A percentile compares a stretch with the other conserved stretches of the same genome.
phyloP scores from a whole-genome alignment of 2,797 vertebrate species.

The Cygnus olor region DNA sequence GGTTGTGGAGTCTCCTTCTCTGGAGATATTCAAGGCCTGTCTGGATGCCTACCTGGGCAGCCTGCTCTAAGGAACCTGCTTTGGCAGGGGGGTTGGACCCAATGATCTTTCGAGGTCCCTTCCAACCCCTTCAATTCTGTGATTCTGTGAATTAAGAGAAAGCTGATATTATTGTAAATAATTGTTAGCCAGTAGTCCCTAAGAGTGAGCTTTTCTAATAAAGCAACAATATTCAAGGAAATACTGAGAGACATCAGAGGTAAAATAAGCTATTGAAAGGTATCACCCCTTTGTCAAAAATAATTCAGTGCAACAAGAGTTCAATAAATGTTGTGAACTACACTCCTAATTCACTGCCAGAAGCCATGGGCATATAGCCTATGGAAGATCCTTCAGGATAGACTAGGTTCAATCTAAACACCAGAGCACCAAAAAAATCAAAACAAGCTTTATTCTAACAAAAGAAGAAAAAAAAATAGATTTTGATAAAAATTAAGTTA shows the following conservation, averaged over 20 bases:
- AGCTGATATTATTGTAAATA: neutral
- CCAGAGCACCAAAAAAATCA: neutral
- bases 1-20: too few species aligned
- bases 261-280: neutral
- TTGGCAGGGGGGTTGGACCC: too few species aligned
- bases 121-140: too few species aligned
- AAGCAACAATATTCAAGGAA: neutral
- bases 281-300: neutral
- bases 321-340: neutral
- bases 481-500: neutral
- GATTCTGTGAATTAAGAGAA: neutral
- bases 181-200: neutral
- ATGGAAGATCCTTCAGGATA: neutral
- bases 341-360: neutral
- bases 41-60: too few species aligned
- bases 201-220: neutral
- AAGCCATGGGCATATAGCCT: neutral
- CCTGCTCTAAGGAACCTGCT: too few species aligned
- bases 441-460: neutral
- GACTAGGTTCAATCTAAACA: neutral
- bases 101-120: too few species aligned
- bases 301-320: neutral
- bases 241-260: neutral
- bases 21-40: too few species aligned
- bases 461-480: neutral